Percentiles rank a stretch among this genome's conserved stretches.
Conservation (phyloP, 2,113 vertebrate species). For the Micromys minutus region DNA sequence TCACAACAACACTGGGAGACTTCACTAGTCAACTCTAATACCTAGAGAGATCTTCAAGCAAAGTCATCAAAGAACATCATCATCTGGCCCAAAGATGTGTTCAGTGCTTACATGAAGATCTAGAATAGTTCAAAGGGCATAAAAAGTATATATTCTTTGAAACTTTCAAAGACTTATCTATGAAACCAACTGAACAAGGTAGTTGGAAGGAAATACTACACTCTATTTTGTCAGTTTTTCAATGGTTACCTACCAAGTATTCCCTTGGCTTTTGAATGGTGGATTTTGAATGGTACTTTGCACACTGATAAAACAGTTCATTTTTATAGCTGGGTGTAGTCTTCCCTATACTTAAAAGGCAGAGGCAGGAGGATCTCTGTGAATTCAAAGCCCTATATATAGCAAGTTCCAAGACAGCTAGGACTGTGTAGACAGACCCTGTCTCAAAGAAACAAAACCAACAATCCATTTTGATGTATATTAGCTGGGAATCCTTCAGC, state of each 20-base stretch:
- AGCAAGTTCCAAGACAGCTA: neutral
- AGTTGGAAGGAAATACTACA: neutral
- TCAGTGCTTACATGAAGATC: neutral
- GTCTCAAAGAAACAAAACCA: neutral
- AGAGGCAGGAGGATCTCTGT: neutral
- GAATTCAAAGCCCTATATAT: neutral
- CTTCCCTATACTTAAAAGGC: neutral
- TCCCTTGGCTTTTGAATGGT: neutral
- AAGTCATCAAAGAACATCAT: neutral
- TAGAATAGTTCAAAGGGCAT: conserved; percentile 15
- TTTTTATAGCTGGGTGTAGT: neutral
- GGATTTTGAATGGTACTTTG: neutral
- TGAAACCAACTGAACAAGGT: neutral
- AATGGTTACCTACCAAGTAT: conserved; percentile 6
- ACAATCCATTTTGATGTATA: conserved; percentile 40
- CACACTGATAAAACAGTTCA: neutral
- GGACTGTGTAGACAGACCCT: neutral
- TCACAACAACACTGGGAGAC: neutral
- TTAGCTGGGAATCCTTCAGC: neutral
- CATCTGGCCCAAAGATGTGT: neutral
- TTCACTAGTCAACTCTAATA: neutral
- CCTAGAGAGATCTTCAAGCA: neutral
- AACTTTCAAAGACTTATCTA: conserved; percentile 36
- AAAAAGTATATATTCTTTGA: conserved; percentile 33
- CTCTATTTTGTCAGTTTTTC: neutral